Evolutionary conservation across 92 coral and sea anemone genomes (phyloP).

Genomic region (Blastomussa wellsi): DNA sequence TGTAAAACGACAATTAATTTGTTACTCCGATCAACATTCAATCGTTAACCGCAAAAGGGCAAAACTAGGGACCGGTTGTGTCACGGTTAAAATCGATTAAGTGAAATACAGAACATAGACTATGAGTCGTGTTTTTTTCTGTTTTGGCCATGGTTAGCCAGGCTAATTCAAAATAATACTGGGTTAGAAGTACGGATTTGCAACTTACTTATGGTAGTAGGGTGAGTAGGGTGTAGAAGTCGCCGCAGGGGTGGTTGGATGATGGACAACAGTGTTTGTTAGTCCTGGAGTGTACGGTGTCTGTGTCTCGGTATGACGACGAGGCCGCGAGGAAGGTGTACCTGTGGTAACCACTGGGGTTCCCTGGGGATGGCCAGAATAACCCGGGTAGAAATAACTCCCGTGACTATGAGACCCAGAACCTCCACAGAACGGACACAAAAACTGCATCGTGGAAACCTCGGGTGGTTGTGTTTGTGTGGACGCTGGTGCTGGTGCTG

Average conservation of each 20-base stretch:
- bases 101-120: too few species aligned
- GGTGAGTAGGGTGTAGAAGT: conserved; percentile 87
- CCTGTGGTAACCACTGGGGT: conserved; percentile 32
- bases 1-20: too few species aligned
- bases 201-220: conserved; percentile 71
- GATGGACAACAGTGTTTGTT: conserved; percentile 52
- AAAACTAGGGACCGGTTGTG: too few species aligned
- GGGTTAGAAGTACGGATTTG: too few species aligned
- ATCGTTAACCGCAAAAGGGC: too few species aligned
- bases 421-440: conserved; percentile 88
- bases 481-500: conserved; percentile 31
- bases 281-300: conserved; percentile 55
- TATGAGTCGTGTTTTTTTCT: too few species aligned
- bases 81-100: too few species aligned
- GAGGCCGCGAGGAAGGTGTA: conserved; percentile 30
- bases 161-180: background rate
- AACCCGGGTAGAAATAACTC: conserved; percentile 79
- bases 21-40: too few species aligned
- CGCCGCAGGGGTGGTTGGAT: conserved; percentile 73
- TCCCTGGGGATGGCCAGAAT: conserved; percentile 54
- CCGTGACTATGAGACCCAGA: conserved; percentile 79
- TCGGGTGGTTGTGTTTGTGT: conserved; percentile 40
- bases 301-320: conserved; percentile 69
- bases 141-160: background rate
- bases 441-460: conserved; percentile 69